These are phyloP conservation scores for Morone saxatilis DNA, from an alignment of 2,113 vertebrate genomes.

Conservation along the genomic window DNA sequence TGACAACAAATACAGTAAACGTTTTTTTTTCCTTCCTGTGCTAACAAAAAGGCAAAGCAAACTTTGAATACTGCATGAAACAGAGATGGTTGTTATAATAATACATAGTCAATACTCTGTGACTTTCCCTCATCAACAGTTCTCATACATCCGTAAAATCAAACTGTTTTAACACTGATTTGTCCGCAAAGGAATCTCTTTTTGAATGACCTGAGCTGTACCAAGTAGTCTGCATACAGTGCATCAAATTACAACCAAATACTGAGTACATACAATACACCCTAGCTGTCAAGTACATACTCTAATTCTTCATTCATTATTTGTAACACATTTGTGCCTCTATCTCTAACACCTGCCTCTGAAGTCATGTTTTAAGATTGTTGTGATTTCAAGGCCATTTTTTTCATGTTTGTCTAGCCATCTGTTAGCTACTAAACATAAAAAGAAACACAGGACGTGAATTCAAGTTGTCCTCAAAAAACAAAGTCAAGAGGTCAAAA, in stretches of 20 bases:
- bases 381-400: slow-evolving; percentile 55
- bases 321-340: not conserved
- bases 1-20: slow-evolving; percentile 55
- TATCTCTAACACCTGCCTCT: slow-evolving; percentile 1
- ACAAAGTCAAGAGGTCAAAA: slow-evolving; percentile 18
- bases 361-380: not conserved
- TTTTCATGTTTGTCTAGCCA: slow-evolving; percentile 3
- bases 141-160: not conserved
- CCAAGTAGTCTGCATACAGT: slow-evolving; percentile 70
- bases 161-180: slow-evolving; percentile 21
- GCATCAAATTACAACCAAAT: slow-evolving; percentile 61
- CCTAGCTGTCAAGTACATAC: slow-evolving; percentile 46
- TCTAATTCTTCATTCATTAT: not conserved
- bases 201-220: slow-evolving; percentile 65
- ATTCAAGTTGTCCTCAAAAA: slow-evolving; percentile 25
- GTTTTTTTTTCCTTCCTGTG: not conserved
- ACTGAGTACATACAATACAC: slow-evolving; percentile 45
- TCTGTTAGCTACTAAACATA: slow-evolving; percentile 24
- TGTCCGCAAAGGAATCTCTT: slow-evolving; percentile 47
- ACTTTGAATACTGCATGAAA: slow-evolving; percentile 74
- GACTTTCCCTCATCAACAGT: slow-evolving; percentile 18
- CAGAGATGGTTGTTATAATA: slow-evolving; percentile 29
- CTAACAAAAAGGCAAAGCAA: slow-evolving; percentile 63
- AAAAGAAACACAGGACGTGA: slow-evolving; percentile 42
- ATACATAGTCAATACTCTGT: slow-evolving; percentile 17